Conservation (phyloP, 1,140 invertebrate species). For the Brachionus manjavacas region DNA sequence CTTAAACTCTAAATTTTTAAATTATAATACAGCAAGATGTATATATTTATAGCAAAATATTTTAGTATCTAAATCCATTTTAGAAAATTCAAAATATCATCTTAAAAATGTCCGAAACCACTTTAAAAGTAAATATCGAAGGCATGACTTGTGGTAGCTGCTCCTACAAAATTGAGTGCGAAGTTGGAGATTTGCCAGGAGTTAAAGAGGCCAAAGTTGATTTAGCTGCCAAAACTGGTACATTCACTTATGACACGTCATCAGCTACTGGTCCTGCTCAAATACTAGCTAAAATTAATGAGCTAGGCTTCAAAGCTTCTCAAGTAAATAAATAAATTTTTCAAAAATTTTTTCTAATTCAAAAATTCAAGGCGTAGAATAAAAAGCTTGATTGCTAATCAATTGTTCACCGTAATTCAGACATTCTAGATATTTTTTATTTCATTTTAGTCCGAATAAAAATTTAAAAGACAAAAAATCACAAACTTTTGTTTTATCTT, state of each 20-base stretch:
- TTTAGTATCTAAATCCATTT: not conserved
- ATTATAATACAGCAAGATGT: not conserved
- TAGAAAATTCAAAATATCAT: not conserved
- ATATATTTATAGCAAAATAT: not conserved
- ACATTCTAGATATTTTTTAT: not conserved
- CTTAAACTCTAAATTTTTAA: not conserved
- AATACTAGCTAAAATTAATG: conserved; percentile 29
- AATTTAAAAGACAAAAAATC: not conserved
- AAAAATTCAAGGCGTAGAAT: not conserved
- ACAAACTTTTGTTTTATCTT: not conserved
- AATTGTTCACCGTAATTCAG: not conserved
- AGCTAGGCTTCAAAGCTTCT: conserved; percentile 23
- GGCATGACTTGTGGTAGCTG: conserved; percentile 32
- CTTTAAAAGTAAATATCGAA: not conserved
- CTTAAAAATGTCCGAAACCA: conserved; percentile 12
- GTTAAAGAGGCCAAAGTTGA: conserved; percentile 37
- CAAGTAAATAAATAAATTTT: not conserved
- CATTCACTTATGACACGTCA: conserved; percentile 26
- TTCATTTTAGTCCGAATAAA: not conserved
- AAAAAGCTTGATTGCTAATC: not conserved
- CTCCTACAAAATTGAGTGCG: conserved; percentile 33
- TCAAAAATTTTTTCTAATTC: not conserved
- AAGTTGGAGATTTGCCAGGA: conserved; percentile 36
- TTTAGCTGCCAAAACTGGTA: conserved; percentile 2
- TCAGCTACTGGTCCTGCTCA: conserved; percentile 11